Conservation (phyloP, 2,888 invertebrate genomes). For the Caenorhabditis sp. region DNA sequence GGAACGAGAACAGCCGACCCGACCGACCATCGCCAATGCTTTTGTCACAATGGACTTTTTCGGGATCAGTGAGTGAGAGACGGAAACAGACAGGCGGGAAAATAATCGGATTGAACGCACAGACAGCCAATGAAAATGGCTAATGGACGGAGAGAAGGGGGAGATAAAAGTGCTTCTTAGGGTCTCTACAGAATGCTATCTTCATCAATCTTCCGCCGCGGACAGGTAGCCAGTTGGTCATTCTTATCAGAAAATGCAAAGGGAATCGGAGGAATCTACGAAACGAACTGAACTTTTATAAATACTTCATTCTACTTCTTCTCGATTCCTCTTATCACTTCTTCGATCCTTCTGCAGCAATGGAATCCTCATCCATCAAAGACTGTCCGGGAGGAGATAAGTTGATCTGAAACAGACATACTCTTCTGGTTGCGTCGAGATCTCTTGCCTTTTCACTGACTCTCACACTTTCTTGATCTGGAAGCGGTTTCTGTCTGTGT, state of each 20-base stretch:
- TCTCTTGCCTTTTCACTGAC: conserved; percentile 17
- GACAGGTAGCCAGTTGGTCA: conserved; percentile 22
- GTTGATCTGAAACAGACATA: conserved; percentile 52
- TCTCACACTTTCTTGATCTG: conserved; percentile 2
- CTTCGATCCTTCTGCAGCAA: conserved; percentile 11
- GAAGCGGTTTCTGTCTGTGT: conserved; percentile 14
- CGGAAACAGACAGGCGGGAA: too few species aligned
- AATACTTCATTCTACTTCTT: neutral
- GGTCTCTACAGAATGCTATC: neutral
- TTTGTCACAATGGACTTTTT: conserved; percentile 41
- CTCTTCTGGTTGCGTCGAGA: too few species aligned
- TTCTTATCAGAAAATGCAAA: conserved; percentile 20
- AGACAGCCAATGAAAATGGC: conserved; percentile 16
- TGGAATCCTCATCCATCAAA: conserved; percentile 49
- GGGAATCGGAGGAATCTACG: neutral
- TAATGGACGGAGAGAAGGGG: conserved; percentile 31
- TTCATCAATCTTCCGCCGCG: conserved; percentile 30
- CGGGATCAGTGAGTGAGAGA: conserved; percentile 27
- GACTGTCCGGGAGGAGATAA: conserved; percentile 46
- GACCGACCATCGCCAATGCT: neutral
- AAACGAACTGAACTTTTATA: conserved; percentile 1
- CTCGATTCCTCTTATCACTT: conserved; percentile 30
- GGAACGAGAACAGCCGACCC: conserved; percentile 41
- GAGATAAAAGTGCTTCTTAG: conserved; percentile 23
- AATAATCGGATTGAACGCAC: conserved; percentile 46